Base-by-base conservation (phyloP, 2,797 vertebrate species). In the Mus minutoides region DNA sequence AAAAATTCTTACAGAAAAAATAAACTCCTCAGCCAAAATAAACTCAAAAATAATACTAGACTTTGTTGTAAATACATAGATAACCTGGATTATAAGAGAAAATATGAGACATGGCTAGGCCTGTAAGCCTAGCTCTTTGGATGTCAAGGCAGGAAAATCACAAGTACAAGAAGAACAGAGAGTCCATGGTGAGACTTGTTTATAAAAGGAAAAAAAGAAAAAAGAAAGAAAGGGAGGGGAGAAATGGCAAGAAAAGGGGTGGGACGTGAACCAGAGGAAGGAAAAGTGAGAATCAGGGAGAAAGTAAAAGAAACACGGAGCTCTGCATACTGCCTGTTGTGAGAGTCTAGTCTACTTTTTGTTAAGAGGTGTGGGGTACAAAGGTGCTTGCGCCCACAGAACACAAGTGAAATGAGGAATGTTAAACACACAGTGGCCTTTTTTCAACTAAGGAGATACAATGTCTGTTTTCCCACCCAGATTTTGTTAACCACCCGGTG, bases 1-100 rank as follows among this genome's bases (percentile, higher is more conserved):
- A 76, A 84, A 94, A 95, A 64, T 78, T 80, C 4, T 91, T 54
- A 67, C 19, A 86, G 22, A 80, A 92, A 92, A 94, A 82, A 26
- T 37, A 43, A 43, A 88, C 7, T 95, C 82, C 82, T 62, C 92
- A 22, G 29, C 71, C 83, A 56, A 87, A 85, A 77, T 40, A 7
- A 52, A 67, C 60, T 1, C n/a, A 83, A 64, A 24, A 90, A 49
- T 88, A 49, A 76, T 22, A 88, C 64, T 46, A 37, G 24, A 1
- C 10, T 92, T 78, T 91, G 34, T 37, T 95, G 13, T 89, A 94
- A 87, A 95, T 37, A 43, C 8, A 22, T 69, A 92, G 21, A 37
- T 76, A 91, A 3, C 10, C 12, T 9, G 24, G 6, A 88, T 71
- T 85, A 79, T 37, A 91, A 95, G 21, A 87, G 31, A 91, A 91